Percentiles rank a stretch among this genome's conserved stretches.
Conservation (phyloP, 2,113 vertebrate genomes). For the Tragelaphus imberbis region DNA sequence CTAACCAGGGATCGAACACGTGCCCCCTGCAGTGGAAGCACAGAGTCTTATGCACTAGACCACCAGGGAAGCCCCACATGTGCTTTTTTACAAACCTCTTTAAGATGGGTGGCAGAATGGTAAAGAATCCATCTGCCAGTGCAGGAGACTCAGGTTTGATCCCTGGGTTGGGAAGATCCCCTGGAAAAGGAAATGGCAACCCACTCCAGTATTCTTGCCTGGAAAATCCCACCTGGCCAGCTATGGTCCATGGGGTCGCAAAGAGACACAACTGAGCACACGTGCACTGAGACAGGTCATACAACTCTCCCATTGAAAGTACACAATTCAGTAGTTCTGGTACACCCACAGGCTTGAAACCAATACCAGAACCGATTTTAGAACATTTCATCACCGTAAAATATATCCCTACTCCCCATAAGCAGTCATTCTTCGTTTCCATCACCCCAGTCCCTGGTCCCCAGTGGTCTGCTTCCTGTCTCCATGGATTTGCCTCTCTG, state of each 20-base stretch:
- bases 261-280: neutral
- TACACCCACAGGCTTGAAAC: too few relatives aligned
- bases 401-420: neutral
- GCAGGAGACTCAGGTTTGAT: neutral
- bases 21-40: neutral
- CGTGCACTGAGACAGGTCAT: neutral
- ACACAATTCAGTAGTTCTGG: neutral
- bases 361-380: neutral
- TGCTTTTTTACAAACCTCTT: neutral
- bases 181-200: neutral
- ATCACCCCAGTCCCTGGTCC: neutral
- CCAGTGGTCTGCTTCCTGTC: neutral
- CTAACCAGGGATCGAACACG: neutral
- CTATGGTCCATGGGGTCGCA: neutral
- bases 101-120: neutral
- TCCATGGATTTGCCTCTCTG: neutral
- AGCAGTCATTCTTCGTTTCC: neutral
- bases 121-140: neutral
- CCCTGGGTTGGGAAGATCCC: neutral
- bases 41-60: neutral
- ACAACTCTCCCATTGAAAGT: neutral
- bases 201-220: neutral
- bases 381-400: accelerated
- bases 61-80: neutral
- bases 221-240: neutral